Evolutionary conservation across 2,888 invertebrate species (phyloP).

Genomic region (Lasioglossum oenotherae): DNA sequence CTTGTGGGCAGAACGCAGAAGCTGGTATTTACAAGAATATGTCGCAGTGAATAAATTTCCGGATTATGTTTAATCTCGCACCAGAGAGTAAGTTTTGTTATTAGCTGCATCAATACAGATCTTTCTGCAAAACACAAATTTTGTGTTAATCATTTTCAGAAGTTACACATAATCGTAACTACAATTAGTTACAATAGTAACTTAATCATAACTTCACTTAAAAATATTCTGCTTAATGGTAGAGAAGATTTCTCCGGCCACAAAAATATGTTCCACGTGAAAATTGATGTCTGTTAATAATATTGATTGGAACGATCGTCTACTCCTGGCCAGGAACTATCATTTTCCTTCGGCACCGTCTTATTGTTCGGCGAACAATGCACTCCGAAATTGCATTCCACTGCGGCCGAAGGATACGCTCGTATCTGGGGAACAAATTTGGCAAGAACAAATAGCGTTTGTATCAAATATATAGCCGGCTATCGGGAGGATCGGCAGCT

Average conservation of each 20-base stretch:
- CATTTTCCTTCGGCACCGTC: background rate
- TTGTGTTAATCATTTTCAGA: background rate
- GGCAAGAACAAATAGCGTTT: slow-evolving; percentile 52
- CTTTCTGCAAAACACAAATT: background rate
- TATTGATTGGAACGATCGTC: background rate
- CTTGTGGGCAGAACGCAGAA: background rate
- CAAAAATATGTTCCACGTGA: background rate
- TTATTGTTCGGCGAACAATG: slow-evolving; percentile 8
- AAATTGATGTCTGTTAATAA: background rate
- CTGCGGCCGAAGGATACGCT: slow-evolving; percentile 20
- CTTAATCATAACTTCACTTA: background rate
- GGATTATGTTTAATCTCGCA: background rate
- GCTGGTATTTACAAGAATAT: background rate
- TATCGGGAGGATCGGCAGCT: slow-evolving; percentile 23
- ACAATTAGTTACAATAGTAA: background rate
- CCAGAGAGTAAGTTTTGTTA: background rate
- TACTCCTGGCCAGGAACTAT: background rate
- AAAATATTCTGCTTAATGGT: background rate
- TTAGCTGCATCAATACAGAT: background rate
- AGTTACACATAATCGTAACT: background rate
- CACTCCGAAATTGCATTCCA: slow-evolving; percentile 30
- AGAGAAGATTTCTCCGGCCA: background rate
- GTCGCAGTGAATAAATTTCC: no score
- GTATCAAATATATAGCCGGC: slow-evolving; percentile 45
- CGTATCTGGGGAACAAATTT: slow-evolving; percentile 53